A percentile compares a stretch with the other conserved stretches of the same genome.
Conservation (phyloP, 2,113 vertebrate genomes). For the Melanocharis versteri region DNA sequence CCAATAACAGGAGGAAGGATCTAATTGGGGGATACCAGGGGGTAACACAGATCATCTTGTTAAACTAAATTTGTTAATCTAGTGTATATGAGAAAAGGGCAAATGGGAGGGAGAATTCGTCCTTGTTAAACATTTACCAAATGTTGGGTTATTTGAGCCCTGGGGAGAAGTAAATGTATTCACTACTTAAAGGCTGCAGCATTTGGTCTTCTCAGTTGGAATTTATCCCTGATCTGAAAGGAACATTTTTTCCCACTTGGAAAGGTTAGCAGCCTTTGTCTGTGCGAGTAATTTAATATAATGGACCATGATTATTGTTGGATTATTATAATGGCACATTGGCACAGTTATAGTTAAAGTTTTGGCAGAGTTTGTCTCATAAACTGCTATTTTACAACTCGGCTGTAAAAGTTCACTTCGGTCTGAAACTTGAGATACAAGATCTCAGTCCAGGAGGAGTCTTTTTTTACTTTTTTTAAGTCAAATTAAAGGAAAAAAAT, state of each 20-base stretch:
- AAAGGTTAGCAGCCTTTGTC: conserved; percentile 61
- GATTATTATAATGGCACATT: conserved; percentile 65
- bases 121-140: conserved; percentile 57
- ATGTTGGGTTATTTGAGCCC: conserved; percentile 55
- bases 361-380: conserved; percentile 70
- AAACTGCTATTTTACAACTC: conserved; percentile 74
- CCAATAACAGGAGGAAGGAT: conserved; percentile 44
- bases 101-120: conserved; percentile 49
- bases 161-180: conserved; percentile 52
- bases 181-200: conserved; percentile 21
- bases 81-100: conserved; percentile 59
- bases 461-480: conserved; percentile 49
- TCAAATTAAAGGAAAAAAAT: conserved; percentile 58
- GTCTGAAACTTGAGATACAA: conserved; percentile 74
- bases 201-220: conserved; percentile 54
- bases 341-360: conserved; percentile 72
- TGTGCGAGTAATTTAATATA: conserved; percentile 62
- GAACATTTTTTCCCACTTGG: conserved; percentile 42
- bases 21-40: conserved; percentile 57
- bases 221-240: conserved; percentile 21
- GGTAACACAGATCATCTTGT: conserved; percentile 54
- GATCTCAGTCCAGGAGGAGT: conserved; percentile 53
- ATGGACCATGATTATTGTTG: conserved; percentile 64
- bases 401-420: conserved; percentile 74
- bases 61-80: conserved; percentile 68